Evolutionary conservation across 2,797 vertebrate genomes (phyloP).

Genomic region (Poecilia velifera): DNA sequence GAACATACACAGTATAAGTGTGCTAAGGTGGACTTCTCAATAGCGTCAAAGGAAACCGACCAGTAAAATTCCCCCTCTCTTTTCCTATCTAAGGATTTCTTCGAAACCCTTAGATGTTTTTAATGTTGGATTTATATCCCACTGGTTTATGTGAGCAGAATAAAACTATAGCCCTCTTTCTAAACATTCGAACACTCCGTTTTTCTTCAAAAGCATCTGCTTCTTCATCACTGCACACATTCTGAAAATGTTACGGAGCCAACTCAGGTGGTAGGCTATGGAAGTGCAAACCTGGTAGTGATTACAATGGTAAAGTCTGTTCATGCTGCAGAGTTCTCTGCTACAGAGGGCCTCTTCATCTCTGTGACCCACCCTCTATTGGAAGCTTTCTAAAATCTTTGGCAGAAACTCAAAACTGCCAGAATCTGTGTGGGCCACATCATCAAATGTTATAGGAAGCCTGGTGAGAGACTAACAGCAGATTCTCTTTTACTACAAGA

Average conservation of each 20-base stretch:
- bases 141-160: slow-evolving; percentile 38
- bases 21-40: slow-evolving; percentile 50
- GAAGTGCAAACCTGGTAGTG: slow-evolving; percentile 59
- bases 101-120: slow-evolving; percentile 48
- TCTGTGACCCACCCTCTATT: slow-evolving; percentile 48
- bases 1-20: slow-evolving; percentile 27
- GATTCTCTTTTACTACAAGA: slow-evolving; percentile 27
- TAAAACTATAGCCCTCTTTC: slow-evolving; percentile 42
- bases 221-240: slow-evolving; percentile 13
- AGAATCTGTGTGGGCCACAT: slow-evolving; percentile 69
- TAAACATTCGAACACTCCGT: slow-evolving; percentile 18
- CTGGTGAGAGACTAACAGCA: slow-evolving; percentile 37
- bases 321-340: slow-evolving; percentile 60
- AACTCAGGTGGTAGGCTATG: slow-evolving; percentile 56
- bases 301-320: slow-evolving; percentile 61
- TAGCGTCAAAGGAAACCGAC: slow-evolving; percentile 56
- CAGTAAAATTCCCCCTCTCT: slow-evolving; percentile 14
- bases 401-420: slow-evolving; percentile 71
- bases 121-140: slow-evolving; percentile 35
- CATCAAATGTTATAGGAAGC: slow-evolving; percentile 51
- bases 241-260: slow-evolving; percentile 32
- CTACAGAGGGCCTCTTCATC: slow-evolving; percentile 56
- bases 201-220: slow-evolving; percentile 19
- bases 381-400: slow-evolving; percentile 71
- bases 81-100: slow-evolving; percentile 14